Base-by-base conservation (phyloP, 2,888 invertebrate genomes). In the Troilus luridus region DNA sequence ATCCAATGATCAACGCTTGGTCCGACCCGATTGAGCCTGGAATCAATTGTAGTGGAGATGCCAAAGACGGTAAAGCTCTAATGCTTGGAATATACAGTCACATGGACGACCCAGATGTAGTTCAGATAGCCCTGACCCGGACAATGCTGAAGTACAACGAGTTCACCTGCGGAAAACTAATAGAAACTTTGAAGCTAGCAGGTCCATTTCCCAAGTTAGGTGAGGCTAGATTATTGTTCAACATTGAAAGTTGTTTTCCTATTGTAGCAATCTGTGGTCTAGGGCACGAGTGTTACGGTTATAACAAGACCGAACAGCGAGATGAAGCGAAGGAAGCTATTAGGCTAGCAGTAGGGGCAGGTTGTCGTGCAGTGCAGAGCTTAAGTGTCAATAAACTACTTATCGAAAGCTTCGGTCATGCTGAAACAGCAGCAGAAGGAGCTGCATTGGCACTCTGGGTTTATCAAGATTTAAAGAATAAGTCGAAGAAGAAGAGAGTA, bases 371-470 rank as follows among this genome's bases (percentile, higher is more conserved):
- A 5, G 94, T 97, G 19, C 95, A 95, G 81, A 93, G 94, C 6
- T 94, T 96, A 24, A 94, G 91, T 60, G 95, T 96, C 0, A 95
- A 94, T 88, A 94, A 95, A 67, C 95, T 98, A 60, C 95, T 95
- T 92, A 95, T 98, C 0, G 98, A 98, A 93, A 96, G 96, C 27
- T 97, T 97, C 93, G 97, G 96, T 19, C 95, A 96, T 93, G 96
- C 97, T 0, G 97, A 97, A 94, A 97, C 97, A 2, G 96, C 97
- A 1, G 97, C 97, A 0, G 98, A 98, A 94, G 98, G 97, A 6
- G 96, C 97, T 0, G 94, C 95, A 6, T 94, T 98, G 24, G 96
- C 96, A 0, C 94, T 96, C 12, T 97, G 96, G 96, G 94, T 95
- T 9, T 98, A 97, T 93, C 96, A 96, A 93, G 96, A 97, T 93